These are phyloP conservation scores for Heptranchias perlo DNA, from an alignment of 2,113 vertebrate genomes.

Conservation along the genomic window DNA sequence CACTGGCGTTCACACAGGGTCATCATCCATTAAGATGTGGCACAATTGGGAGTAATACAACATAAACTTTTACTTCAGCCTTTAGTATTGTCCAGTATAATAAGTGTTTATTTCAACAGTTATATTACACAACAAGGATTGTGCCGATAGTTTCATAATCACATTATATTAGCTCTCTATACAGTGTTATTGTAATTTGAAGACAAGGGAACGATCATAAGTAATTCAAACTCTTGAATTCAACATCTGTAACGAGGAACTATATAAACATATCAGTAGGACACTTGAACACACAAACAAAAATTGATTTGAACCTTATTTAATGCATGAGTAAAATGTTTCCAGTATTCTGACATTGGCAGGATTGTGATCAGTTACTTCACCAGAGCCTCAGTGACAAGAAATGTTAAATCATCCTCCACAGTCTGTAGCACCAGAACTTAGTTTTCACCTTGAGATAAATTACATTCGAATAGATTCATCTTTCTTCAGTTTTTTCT, in stretches of 20 bases:
- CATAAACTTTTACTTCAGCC: too few relatives aligned
- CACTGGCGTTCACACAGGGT: too few relatives aligned
- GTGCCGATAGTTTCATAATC: not conserved
- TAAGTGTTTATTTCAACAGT: constrained; percentile 11
- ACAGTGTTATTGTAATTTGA: not conserved
- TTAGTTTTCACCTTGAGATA: not conserved
- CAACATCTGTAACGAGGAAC: not conserved
- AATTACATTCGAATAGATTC: not conserved
- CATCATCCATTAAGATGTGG: too few relatives aligned
- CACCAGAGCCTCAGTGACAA: not conserved
- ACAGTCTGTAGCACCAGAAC: not conserved
- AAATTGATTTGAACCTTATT: not conserved
- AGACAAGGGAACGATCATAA: not conserved
- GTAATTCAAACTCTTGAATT: constrained; percentile 6
- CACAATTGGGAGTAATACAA: not conserved
- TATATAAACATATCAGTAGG: not conserved
- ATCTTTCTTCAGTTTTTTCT: not conserved
- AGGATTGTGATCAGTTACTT: not conserved
- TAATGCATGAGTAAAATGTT: not conserved
- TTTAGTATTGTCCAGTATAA: not conserved
- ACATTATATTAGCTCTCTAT: not conserved
- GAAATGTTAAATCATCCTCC: not conserved
- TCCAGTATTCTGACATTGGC: not conserved
- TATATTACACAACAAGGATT: not conserved
- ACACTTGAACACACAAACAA: not conserved